Conservation (phyloP, 2,113 vertebrate species). For the Odocoileus hemionus region DNA sequence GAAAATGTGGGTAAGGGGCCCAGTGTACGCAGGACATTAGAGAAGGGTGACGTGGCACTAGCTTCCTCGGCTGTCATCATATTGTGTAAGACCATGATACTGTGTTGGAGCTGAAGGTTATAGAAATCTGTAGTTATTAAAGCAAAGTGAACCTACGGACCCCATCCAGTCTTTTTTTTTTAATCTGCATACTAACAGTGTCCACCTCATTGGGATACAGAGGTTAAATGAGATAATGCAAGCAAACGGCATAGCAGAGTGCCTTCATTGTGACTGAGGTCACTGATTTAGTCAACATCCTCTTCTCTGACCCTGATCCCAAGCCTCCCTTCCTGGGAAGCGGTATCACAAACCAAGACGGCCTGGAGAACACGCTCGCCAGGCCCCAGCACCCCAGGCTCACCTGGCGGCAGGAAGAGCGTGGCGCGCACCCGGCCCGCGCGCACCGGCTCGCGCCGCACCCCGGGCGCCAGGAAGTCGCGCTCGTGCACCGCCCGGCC, state of each 20-base stretch:
- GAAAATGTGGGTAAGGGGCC: neutral
- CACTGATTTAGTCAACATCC: neutral
- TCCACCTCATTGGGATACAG: neutral
- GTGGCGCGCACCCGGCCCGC: slow-evolving; percentile 79
- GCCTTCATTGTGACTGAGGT: neutral
- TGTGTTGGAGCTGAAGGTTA: too few relatives aligned
- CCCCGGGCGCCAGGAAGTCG: slow-evolving; percentile 55
- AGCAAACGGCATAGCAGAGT: neutral
- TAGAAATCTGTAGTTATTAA: neutral
- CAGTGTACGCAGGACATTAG: neutral
- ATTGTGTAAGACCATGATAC: neutral
- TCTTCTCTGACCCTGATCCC: too few relatives aligned
- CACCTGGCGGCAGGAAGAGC: slow-evolving; percentile 83
- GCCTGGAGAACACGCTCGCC: rapidly evolving
- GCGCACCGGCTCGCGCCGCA: slow-evolving; percentile 77
- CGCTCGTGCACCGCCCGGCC: too few relatives aligned
- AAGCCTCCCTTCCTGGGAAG: neutral
- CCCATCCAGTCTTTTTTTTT: neutral
- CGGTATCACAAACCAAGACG: rapidly evolving
- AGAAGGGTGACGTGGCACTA: neutral
- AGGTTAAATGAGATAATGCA: neutral
- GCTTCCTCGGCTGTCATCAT: neutral
- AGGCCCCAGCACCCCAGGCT: neutral
- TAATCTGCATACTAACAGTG: neutral
- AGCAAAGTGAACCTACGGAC: neutral